These are phyloP conservation scores for Danionella cerebrum DNA, from an alignment of 2,113 vertebrate species.

Conservation along the genomic window DNA sequence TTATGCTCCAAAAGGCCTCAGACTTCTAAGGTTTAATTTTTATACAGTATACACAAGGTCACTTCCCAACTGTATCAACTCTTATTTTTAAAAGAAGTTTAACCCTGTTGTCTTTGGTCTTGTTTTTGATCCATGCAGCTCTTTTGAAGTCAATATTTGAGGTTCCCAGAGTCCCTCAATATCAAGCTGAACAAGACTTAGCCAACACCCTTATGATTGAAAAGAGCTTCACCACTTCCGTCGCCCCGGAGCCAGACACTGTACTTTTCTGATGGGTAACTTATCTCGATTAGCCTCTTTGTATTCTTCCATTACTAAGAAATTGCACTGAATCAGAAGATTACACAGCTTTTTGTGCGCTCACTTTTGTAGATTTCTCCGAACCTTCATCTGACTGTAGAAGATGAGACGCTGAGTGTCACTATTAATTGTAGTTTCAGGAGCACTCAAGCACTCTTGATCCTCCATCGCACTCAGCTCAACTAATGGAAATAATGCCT, in stretches of 20 bases:
- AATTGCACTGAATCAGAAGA: too few species aligned
- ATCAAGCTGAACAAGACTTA: slow-evolving; percentile 42
- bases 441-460: neutral
- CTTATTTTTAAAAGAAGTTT: too few species aligned
- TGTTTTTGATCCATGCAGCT: slow-evolving; percentile 17
- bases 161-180: slow-evolving; percentile 46
- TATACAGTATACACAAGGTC: too few species aligned
- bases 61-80: too few species aligned
- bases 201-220: slow-evolving; percentile 37
- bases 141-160: slow-evolving; percentile 33
- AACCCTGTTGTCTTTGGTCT: too few species aligned
- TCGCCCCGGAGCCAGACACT: slow-evolving; percentile 50
- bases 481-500: slow-evolving; percentile 13
- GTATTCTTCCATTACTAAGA: neutral
- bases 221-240: slow-evolving; percentile 44
- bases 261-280: slow-evolving; percentile 60
- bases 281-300: neutral
- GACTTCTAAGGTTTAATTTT: too few species aligned
- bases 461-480: neutral
- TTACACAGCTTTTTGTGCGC: too few species aligned
- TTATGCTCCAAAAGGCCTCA: too few species aligned
- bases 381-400: neutral
- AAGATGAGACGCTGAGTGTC: neutral
- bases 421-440: neutral
- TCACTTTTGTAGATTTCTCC: too few species aligned